Conservation (phyloP, 2,113 vertebrate genomes). For the Coracopsis vasa region DNA sequence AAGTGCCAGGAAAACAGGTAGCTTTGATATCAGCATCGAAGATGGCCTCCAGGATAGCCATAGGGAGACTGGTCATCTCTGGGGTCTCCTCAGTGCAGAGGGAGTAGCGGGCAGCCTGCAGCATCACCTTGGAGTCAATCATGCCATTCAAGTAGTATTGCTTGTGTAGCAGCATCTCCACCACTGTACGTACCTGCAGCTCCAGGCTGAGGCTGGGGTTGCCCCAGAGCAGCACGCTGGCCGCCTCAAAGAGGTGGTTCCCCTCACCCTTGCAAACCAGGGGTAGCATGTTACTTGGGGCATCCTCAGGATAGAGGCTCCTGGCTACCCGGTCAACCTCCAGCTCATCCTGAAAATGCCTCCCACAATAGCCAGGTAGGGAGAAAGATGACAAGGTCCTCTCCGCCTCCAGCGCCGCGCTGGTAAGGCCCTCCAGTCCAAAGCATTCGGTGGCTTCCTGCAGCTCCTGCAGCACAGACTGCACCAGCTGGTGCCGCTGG, state of each 20-base stretch:
- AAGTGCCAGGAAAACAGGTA: conserved; percentile 91
- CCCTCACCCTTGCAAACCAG: conserved; percentile 87
- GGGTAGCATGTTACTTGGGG: conserved; percentile 85
- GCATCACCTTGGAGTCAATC: conserved; percentile 98
- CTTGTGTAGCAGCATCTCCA: conserved; percentile 94
- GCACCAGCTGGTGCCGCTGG: conserved; percentile 85
- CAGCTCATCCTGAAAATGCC: conserved; percentile 78
- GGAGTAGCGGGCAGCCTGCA: conserved; percentile 92
- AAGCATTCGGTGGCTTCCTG: conserved; percentile 90
- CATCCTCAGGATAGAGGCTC: conserved; percentile 88
- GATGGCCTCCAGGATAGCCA: conserved; percentile 89
- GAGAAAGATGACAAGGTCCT: conserved; percentile 79
- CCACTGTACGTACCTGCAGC: conserved; percentile 90
- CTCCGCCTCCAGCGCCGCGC: conserved; percentile 81
- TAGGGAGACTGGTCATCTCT: conserved; percentile 87
- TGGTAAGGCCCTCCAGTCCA: conserved; percentile 83
- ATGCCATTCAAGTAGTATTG: conserved; percentile 92
- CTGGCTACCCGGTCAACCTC: conserved; percentile 84
- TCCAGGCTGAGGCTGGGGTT: conserved; percentile 86
- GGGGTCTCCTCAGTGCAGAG: conserved; percentile 91
- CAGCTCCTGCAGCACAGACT: conserved; percentile 86
- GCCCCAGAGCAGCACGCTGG: conserved; percentile 87
- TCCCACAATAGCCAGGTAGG: conserved; percentile 75
- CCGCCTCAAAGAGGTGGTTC: conserved; percentile 89
- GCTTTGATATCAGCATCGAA: conserved; percentile 95